These are phyloP conservation scores for Mycteria americana DNA, from an alignment of 2,797 vertebrate species.

Conservation along the genomic window DNA sequence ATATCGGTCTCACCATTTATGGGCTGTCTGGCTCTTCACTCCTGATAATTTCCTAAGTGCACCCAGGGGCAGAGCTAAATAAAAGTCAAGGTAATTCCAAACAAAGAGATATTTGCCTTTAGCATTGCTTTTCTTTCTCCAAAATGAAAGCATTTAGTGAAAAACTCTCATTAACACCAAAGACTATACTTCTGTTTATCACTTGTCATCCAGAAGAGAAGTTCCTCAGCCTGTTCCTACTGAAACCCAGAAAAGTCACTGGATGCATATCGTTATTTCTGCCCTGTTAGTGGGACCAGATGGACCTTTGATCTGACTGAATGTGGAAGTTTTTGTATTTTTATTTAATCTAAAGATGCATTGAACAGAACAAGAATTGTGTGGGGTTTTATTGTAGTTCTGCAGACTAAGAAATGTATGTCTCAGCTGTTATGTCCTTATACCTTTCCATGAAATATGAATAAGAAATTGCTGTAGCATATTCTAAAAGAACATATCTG, in stretches of 20 bases:
- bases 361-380: background rate
- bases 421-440: background rate
- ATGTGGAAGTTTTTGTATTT: background rate
- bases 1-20: background rate
- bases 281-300: background rate
- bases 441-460: background rate
- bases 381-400: background rate
- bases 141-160: background rate
- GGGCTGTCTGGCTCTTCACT: background rate
- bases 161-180: background rate
- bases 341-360: background rate
- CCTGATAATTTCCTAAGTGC: background rate
- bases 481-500: background rate
- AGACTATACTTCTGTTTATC: background rate
- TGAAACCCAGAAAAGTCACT: background rate
- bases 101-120: background rate
- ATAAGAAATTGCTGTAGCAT: background rate
- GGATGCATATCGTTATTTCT: background rate
- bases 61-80: background rate
- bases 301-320: background rate
- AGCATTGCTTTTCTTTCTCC: background rate
- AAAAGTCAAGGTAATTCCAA: background rate
- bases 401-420: background rate
- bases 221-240: background rate
- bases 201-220: background rate